These are phyloP conservation scores for Iselma pallidipennis DNA, from an alignment of 2,888 invertebrate species.

Conservation along the genomic window DNA sequence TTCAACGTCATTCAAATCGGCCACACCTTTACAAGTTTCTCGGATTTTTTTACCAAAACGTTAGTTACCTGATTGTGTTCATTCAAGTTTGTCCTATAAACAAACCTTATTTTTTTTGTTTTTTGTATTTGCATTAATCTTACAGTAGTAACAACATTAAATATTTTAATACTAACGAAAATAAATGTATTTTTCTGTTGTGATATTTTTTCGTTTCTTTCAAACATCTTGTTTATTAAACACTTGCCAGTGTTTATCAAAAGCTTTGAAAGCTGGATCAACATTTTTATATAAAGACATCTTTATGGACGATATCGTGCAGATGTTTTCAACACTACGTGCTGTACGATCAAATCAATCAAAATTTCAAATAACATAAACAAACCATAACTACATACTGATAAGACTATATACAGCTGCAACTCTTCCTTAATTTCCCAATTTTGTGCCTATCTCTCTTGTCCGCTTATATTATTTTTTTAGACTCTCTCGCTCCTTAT, in stretches of 20 bases:
- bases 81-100: too few species aligned
- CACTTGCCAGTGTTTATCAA: constrained; percentile 37
- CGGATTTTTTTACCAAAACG: too few species aligned
- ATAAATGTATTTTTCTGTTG: background rate
- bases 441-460: background rate
- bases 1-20: background rate
- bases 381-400: constrained; percentile 16
- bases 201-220: background rate
- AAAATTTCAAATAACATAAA: constrained; percentile 17
- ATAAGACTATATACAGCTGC: constrained; percentile 4
- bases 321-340: constrained; percentile 19
- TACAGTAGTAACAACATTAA: too few species aligned
- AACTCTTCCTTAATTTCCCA: background rate
- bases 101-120: too few species aligned
- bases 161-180: background rate
- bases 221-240: constrained; percentile 32
- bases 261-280: constrained; percentile 36
- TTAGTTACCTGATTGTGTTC: too few species aligned
- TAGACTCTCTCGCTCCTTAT: too few species aligned
- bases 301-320: constrained; percentile 28
- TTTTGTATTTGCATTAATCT: background rate
- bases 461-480: too few species aligned
- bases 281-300: constrained; percentile 38
- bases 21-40: background rate
- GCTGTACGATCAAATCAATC: constrained; percentile 20